These are phyloP conservation scores for Metallyticus violacea DNA, from an alignment of 2,888 invertebrate species.

Conservation along the genomic window DNA sequence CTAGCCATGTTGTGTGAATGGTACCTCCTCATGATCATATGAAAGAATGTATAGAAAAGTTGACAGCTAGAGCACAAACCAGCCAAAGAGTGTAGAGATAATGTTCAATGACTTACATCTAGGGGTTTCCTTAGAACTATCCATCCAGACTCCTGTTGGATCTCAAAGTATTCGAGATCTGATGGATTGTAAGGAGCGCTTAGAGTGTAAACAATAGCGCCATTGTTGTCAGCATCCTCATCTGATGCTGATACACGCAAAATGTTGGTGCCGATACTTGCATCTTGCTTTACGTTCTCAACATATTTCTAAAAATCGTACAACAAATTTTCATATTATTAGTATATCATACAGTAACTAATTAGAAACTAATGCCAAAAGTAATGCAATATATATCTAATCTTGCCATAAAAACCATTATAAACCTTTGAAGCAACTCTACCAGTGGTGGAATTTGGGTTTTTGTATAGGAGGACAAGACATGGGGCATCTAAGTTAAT, in stretches of 20 bases:
- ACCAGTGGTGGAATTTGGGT: too few relatives aligned
- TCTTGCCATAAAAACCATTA: too few relatives aligned
- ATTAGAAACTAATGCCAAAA: background rate
- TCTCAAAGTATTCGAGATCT: conserved; percentile 92
- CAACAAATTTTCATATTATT: conserved; percentile 33
- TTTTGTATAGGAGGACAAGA: too few relatives aligned
- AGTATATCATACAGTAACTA: background rate
- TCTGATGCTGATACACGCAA: conserved; percentile 93
- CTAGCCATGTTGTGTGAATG: background rate
- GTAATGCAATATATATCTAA: too few relatives aligned
- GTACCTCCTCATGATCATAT: background rate
- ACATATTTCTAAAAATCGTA: conserved; percentile 85
- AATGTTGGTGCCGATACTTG: conserved; percentile 92
- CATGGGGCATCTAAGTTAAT: too few relatives aligned
- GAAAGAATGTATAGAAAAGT: conserved; percentile 1
- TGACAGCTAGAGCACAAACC: conserved; percentile 15
- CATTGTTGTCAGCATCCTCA: conserved; percentile 96
- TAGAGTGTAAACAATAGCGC: conserved; percentile 88
- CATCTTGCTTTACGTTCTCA: conserved; percentile 95
- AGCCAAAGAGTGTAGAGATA: background rate
- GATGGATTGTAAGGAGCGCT: conserved; percentile 85
- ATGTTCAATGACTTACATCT: conserved; percentile 96
- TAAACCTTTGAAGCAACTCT: too few relatives aligned
- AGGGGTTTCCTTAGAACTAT: conserved; percentile 92
- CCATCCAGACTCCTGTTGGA: conserved; percentile 96